Percentiles rank a stretch among this genome's conserved stretches.
These are phyloP conservation scores for Melanotus villosus DNA, from an alignment of 2,888 invertebrate species.

Conservation along the genomic window DNA sequence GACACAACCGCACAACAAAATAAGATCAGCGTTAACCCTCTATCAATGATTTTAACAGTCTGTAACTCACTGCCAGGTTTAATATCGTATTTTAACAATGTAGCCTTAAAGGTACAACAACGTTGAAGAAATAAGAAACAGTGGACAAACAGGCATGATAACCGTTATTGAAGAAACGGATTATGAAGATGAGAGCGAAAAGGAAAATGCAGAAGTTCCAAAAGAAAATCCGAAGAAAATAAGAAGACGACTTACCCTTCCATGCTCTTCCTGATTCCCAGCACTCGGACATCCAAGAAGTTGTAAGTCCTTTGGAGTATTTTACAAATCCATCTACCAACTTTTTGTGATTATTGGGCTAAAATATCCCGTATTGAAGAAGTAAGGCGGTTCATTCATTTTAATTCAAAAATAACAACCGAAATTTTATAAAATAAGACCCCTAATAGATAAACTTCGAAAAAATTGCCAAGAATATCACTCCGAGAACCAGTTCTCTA, in stretches of 20 bases:
- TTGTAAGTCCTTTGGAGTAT: slow-evolving; percentile 25
- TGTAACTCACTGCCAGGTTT: too few relatives aligned
- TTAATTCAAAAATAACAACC: slow-evolving; percentile 35
- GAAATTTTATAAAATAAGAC: slow-evolving; percentile 31
- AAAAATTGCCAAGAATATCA: slow-evolving; percentile 9
- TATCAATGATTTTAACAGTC: too few relatives aligned
- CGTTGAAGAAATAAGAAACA: too few relatives aligned
- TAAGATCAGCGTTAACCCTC: too few relatives aligned
- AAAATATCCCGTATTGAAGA: slow-evolving; percentile 10
- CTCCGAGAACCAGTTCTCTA: slow-evolving; percentile 8
- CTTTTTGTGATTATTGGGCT: slow-evolving; percentile 34
- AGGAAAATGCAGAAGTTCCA: background rate
- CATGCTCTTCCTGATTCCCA: background rate
- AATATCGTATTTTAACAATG: too few relatives aligned
- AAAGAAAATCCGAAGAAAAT: background rate
- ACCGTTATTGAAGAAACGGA: background rate
- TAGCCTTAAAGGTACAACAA: too few relatives aligned
- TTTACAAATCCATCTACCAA: slow-evolving; percentile 40
- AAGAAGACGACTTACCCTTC: slow-evolving; percentile 16
- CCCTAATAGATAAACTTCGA: slow-evolving; percentile 18
- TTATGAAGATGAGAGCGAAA: background rate
- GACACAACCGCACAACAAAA: too few relatives aligned
- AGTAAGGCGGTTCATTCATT: slow-evolving; percentile 43
- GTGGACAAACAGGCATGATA: background rate
- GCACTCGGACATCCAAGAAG: background rate